Conservation (phyloP, 2,888 invertebrate species). For the Microctonus hyperodae region DNA sequence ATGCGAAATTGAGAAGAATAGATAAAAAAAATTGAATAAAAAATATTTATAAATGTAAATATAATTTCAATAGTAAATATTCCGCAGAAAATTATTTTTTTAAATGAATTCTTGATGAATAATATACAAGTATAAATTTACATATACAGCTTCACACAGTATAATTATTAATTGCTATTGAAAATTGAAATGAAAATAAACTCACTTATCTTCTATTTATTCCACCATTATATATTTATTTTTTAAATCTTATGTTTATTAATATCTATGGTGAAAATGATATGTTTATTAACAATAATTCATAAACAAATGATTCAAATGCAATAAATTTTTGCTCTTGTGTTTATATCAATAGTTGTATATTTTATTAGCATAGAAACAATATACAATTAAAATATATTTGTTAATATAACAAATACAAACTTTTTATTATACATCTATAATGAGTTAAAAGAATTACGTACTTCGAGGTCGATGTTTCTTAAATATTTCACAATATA, state of each 20-base stretch:
- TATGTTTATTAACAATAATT: not conserved
- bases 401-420: not conserved
- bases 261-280: too few relatives aligned
- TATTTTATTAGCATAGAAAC: not conserved
- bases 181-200: not conserved
- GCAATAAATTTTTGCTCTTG: not conserved
- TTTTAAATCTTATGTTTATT: too few relatives aligned
- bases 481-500: conserved; percentile 25
- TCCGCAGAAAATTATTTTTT: not conserved
- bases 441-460: not conserved
- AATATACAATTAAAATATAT: not conserved
- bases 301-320: too few relatives aligned
- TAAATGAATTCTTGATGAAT: not conserved
- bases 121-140: not conserved
- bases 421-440: too few relatives aligned
- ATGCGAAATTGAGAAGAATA: not conserved
- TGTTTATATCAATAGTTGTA: not conserved
- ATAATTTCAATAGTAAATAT: not conserved
- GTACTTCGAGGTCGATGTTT: conserved; percentile 24
- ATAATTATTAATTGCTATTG: not conserved
- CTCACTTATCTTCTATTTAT: not conserved
- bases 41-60: not conserved
- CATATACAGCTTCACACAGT: not conserved
- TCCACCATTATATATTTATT: too few relatives aligned
- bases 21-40: not conserved